These are phyloP conservation scores for Eurystomus glaucurus DNA, from an alignment of 2,797 vertebrate species.

Conservation along the genomic window DNA sequence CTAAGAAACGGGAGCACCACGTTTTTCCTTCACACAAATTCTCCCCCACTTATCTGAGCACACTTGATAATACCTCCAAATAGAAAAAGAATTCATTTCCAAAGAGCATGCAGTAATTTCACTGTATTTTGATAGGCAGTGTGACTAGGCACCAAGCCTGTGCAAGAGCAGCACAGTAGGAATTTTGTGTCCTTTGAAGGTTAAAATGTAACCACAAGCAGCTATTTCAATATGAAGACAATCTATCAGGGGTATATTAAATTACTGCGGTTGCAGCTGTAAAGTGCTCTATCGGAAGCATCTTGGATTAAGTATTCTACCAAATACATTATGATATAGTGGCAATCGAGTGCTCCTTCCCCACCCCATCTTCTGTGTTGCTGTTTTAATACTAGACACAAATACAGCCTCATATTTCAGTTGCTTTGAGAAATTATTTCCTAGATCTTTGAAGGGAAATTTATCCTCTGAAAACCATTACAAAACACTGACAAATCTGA, in stretches of 20 bases:
- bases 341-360: slow-evolving; percentile 3
- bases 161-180: slow-evolving; percentile 21
- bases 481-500: slow-evolving; percentile 18
- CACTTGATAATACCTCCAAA: not conserved
- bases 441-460: slow-evolving; percentile 11
- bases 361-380: slow-evolving; percentile 49
- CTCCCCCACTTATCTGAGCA: not conserved
- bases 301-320: slow-evolving; percentile 64
- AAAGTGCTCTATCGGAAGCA: slow-evolving; percentile 47
- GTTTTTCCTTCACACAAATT: not conserved
- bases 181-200: slow-evolving; percentile 70
- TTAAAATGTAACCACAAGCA: slow-evolving; percentile 61
- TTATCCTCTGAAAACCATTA: slow-evolving; percentile 35
- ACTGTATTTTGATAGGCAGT: not conserved
- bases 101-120: not conserved
- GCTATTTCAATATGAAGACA: slow-evolving; percentile 65
- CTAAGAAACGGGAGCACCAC: not conserved
- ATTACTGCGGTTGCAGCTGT: slow-evolving; percentile 56
- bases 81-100: not conserved
- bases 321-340: slow-evolving; percentile 47
- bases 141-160: not conserved
- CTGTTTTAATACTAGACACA: slow-evolving; percentile 30
- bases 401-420: slow-evolving; percentile 39
- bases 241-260: slow-evolving; percentile 68
- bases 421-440: slow-evolving; percentile 55